Evolutionary conservation across 2,113 vertebrate species (phyloP), one percentile per base, ranked within the genome.

Genomic region (Malurus alboscapulatus): DNA sequence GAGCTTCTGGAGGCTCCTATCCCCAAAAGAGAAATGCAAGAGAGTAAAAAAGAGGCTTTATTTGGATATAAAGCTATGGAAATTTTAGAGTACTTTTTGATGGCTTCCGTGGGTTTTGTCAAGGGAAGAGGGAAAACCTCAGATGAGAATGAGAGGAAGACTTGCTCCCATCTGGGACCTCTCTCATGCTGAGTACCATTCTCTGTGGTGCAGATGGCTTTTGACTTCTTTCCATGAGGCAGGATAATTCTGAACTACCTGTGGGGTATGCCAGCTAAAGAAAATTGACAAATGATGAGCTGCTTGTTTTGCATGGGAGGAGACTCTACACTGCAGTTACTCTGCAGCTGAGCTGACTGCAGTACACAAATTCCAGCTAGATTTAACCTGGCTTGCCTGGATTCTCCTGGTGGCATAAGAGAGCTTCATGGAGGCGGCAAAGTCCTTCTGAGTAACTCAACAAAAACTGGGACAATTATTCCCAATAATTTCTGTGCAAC

Each of bases 221-320:
- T 44, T 81, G 50, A 42, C 18, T 77, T 61, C 32, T 74, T 90
- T 75, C 44, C 17, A 24, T 9, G 54, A 67, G 26, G 27, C 16
- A 75, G 36, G 84, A 57, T 82, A 61, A 84, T 50, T 78, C 75
- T 84, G 73, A 80, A 87, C 80, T 92, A 86, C 76, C 83, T 92
- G 40, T 87, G 27, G 17, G 40, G 27, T 48, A 42, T 53, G 22
- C 30, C 71, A 84, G 19, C 17, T 65, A 72, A 1, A 2, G 87
- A 87, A 91, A 76, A 62, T 45, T 48, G 44, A 58, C 15, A 44
- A 10, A 10, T 8, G 7, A 11, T n/a, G 42, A 73, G 36, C 51
- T 5, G 9, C 36, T 91, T 79, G 14, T 93, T 96, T 90, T 82
- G 40, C 38, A 57, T 72, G 61, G 69, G 48, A 87, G 19, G 62